Conservation (phyloP, 2,888 invertebrate species). For the Sicus ferrugineus region DNA sequence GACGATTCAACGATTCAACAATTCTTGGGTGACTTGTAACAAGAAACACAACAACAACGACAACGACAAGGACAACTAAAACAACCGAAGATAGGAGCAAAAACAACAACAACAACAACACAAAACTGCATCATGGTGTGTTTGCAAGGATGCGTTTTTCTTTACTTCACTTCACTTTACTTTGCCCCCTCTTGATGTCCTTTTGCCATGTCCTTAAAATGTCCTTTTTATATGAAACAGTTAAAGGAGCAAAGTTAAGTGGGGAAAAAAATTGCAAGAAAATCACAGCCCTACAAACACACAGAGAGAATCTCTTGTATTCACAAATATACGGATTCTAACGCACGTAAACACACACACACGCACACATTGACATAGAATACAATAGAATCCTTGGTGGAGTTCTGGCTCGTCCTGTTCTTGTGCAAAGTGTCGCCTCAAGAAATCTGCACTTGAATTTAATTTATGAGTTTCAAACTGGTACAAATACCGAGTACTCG, state of each 20-base stretch:
- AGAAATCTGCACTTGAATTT: conserved; percentile 34
- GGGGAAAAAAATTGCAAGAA: neutral
- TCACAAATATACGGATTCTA: conserved; percentile 2
- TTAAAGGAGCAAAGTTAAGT: neutral
- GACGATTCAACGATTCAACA: conserved; percentile 8
- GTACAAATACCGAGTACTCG: conserved; percentile 30
- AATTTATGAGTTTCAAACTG: conserved; percentile 37
- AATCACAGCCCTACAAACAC: neutral
- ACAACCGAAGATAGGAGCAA: neutral
- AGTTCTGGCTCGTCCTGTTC: neutral
- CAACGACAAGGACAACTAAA: conserved; percentile 11
- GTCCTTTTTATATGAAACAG: neutral
- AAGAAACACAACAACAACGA: conserved; percentile 2
- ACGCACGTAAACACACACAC: conserved; percentile 5
- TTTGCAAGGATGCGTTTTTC: neutral
- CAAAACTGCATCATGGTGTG: neutral
- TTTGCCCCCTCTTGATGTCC: neutral
- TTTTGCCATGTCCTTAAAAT: conserved; percentile 1
- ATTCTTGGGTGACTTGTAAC: neutral
- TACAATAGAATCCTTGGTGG: neutral
- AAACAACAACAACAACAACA: conserved; percentile 6
- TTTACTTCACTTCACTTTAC: neutral
- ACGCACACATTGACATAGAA: neutral
- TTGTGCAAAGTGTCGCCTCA: neutral
- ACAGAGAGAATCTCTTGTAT: neutral